A percentile compares a stretch with the other conserved stretches of the same genome.
Conservation (phyloP, 2,797 vertebrate genomes). For the Syngnathus rostellatus region DNA sequence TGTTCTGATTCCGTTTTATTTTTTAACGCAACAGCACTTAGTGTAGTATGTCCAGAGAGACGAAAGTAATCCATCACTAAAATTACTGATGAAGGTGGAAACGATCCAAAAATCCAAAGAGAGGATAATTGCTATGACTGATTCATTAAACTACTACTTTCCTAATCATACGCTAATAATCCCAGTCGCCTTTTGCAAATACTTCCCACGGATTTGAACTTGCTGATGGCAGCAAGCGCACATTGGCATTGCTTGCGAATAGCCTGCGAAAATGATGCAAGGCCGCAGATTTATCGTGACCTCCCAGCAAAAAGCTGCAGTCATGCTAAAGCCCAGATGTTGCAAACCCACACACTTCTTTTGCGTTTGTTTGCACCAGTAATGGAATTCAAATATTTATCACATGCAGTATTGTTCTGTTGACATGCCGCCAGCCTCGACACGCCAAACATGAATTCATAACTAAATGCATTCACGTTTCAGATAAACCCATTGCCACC, state of each 20-base stretch:
- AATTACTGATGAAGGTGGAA: constrained; percentile 11
- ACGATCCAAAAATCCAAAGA: constrained; percentile 32
- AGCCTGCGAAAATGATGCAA: constrained; percentile 21
- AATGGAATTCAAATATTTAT: constrained; percentile 41
- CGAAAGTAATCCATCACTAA: constrained; percentile 18
- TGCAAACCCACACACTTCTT: constrained; percentile 29
- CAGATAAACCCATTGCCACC: constrained; percentile 29
- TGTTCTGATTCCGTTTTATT: constrained; percentile 17
- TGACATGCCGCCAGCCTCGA: constrained; percentile 32
- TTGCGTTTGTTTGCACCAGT: constrained; percentile 23
- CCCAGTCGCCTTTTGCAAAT: constrained; percentile 10
- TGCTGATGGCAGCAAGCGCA: constrained; percentile 18
- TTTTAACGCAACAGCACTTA: constrained; percentile 23
- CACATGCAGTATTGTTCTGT: constrained; percentile 25
- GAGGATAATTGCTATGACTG: constrained; percentile 29
- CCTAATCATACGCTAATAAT: constrained; percentile 15
- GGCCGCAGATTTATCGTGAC: constrained; percentile 26
- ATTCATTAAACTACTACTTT: constrained; percentile 19
- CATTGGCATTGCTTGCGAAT: constrained; percentile 18
- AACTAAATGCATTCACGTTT: constrained; percentile 18
- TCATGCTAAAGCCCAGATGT: constrained; percentile 34
- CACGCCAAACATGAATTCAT: constrained; percentile 28
- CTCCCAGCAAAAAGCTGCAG: constrained; percentile 34
- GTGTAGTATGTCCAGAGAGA: constrained; percentile 12
- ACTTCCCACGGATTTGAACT: constrained; percentile 20